Percentiles rank a stretch among this genome's conserved stretches.
These are phyloP conservation scores for Apostichopus japonicus DNA, from an alignment of 35 echinoderm and acorn worm genomes.

Conservation along the genomic window DNA sequence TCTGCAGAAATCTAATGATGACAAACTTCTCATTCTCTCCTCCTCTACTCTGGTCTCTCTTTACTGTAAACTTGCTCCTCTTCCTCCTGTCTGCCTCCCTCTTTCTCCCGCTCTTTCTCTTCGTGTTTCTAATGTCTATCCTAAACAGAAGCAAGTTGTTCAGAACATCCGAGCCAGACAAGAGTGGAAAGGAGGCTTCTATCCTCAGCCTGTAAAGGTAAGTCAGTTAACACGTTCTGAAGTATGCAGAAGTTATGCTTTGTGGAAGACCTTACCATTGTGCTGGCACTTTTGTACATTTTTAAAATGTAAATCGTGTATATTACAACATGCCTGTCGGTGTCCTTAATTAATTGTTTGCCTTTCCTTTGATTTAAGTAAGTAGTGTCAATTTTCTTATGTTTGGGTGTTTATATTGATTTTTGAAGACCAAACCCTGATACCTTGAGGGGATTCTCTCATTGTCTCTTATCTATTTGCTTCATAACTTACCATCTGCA, in stretches of 20 bases:
- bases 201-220: constrained; percentile 28
- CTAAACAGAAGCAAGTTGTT: constrained; percentile 42
- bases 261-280: background rate
- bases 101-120: constrained; percentile 26
- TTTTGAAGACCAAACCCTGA: too few relatives aligned
- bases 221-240: background rate
- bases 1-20: background rate
- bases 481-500: too few relatives aligned
- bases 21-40: constrained; percentile 45
- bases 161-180: constrained; percentile 47
- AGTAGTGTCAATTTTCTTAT: too few relatives aligned
- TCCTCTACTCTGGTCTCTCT: constrained; percentile 46
- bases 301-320: too few relatives aligned
- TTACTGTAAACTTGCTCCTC: background rate
- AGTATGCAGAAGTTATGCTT: background rate
- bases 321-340: too few relatives aligned
- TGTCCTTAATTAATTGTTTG: too few relatives aligned
- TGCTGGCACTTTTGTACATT: background rate
- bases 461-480: too few relatives aligned
- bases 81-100: constrained; percentile 47
- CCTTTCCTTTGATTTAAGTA: too few relatives aligned
- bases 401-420: too few relatives aligned
- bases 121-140: constrained; percentile 39
- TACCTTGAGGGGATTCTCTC: too few relatives aligned
- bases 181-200: constrained; percentile 48